Base-by-base conservation (phyloP, 1,140 invertebrate species). In the Vanessa tameamea region DNA sequence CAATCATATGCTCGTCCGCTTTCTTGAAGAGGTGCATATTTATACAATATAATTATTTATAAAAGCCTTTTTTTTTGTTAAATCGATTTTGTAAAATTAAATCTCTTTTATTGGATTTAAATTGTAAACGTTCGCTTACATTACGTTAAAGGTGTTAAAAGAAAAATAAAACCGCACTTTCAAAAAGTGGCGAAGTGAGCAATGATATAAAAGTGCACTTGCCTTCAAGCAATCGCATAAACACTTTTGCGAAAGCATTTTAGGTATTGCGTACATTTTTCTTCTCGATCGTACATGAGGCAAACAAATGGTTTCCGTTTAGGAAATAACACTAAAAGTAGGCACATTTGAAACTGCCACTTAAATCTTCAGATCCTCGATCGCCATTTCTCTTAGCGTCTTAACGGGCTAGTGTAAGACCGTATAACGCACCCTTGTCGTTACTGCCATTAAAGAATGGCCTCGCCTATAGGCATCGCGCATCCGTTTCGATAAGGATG, bases 311-410 rank as follows among this genome's bases (percentile, higher is more conserved):
- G 85, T 85, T 89, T 91, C 89, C 89, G 88, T 87, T 90, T 91
- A 89, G 88, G 86, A 90, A 90, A 92, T 92, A 91, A 91, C 88
- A 91, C 89, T 91, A 91, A 91, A 91, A 91, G 88, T 91, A 91
- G 87, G 88, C 88, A 88, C 89, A 87, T 91, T 92, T 89, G 89
- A 88, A 90, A 92, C 83, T 90, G 87, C 85, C 88, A 88, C 88
- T 91, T 90, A 91, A 91, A 91, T 92, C 89, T 91, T 88, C 82
- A 87, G 89, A 89, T 91, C 84, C 83, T 85, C 89, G 82, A 91
- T 91, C 82, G 89, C 89, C 86, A 90, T 92, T 90, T 89, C 82
- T 91, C 88, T 91, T 86, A 83, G 83, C 78, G 84, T 86, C 87
- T 91, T 87, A 88, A 89, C 85, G 78, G 78, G 77, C 73, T 80